Percentiles rank a stretch among this genome's conserved stretches.
These are phyloP conservation scores for Caenorhabditis sp. DNA, from an alignment of 2,888 invertebrate species.

Conservation along the genomic window DNA sequence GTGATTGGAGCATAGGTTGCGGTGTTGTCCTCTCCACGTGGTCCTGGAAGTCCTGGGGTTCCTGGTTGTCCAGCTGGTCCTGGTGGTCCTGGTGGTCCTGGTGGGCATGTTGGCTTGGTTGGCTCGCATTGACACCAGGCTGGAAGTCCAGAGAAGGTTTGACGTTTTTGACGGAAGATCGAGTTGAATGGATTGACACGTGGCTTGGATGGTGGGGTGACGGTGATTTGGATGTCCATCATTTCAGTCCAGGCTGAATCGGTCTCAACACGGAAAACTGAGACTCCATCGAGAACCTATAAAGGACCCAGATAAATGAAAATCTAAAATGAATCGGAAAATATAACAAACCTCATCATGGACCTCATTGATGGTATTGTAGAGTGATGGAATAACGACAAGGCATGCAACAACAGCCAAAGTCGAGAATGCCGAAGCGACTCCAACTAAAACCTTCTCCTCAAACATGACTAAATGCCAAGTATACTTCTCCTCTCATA, in stretches of 20 bases:
- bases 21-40: no score
- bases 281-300: constrained; percentile 60
- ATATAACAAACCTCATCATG: no score
- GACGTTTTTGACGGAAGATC: constrained; percentile 67
- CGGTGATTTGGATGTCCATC: constrained; percentile 68
- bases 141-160: constrained; percentile 61
- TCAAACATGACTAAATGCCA: no score
- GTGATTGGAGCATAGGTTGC: constrained; percentile 56
- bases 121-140: constrained; percentile 70
- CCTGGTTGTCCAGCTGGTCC: constrained; percentile 57
- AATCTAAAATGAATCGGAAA: no score
- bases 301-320: no score
- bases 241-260: constrained; percentile 68
- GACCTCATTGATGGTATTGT: no score
- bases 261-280: constrained; percentile 68
- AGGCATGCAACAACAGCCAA: no score
- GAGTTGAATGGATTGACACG: constrained; percentile 60
- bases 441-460: no score
- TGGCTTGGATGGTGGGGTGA: constrained; percentile 67
- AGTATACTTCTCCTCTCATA: no score
- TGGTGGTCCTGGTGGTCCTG: constrained; percentile 60
- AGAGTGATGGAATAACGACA: no score
- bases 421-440: no score
- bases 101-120: constrained; percentile 60
- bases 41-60: constrained; percentile 55